phyloP scores from a whole-genome alignment of 2,888 invertebrate genomes.

The Mimachlamys varia region DNA sequence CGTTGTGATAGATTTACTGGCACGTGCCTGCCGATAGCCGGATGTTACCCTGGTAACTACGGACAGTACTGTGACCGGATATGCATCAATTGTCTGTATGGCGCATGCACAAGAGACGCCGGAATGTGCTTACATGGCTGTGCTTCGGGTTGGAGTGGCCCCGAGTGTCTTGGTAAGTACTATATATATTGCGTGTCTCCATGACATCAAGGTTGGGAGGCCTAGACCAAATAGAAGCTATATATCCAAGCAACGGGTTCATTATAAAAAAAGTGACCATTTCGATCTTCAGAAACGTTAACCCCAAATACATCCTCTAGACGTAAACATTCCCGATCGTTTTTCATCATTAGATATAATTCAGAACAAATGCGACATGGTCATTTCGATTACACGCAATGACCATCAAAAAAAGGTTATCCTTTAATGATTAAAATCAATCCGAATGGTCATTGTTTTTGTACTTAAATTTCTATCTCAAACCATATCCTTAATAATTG shows the following conservation, averaged over 20 bases:
- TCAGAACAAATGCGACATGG: background rate
- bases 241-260: too few relatives aligned
- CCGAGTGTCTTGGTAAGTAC: background rate
- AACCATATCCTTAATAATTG: background rate
- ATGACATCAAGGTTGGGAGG: too few relatives aligned
- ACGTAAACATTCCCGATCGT: background rate
- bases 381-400: background rate
- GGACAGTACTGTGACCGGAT: conserved; percentile 3
- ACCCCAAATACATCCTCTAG: too few relatives aligned
- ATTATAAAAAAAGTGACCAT: too few relatives aligned
- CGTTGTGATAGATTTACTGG: conserved; percentile 14
- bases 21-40: background rate
- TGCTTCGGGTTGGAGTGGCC: background rate
- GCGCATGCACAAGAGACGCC: background rate
- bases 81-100: conserved; percentile 15
- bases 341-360: background rate
- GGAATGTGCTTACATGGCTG: background rate
- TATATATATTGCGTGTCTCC: background rate
- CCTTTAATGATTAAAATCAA: background rate
- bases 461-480: background rate
- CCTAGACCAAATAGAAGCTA: too few relatives aligned
- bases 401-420: background rate
- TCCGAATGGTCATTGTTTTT: background rate
- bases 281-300: too few relatives aligned
- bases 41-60: conserved; percentile 14